Evolutionary conservation across 2,888 invertebrate species (phyloP), one percentile per base, ranked within the genome.

Genomic region (Gerris lacustris): DNA sequence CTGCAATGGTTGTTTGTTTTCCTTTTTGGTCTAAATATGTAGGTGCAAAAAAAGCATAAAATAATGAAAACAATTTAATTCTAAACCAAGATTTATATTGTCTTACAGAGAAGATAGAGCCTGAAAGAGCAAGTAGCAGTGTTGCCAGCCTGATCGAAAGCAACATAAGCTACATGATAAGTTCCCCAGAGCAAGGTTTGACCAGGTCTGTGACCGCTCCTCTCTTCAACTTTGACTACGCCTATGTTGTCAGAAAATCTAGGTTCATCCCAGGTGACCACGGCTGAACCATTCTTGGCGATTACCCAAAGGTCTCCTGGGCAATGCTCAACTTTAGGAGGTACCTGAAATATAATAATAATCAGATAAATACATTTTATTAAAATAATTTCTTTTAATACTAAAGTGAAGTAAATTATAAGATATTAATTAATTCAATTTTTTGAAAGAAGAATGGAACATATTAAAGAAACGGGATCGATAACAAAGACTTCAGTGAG

Each of bases 251-350:
- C 95, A 75, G 88, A 90, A 79, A 95, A 95, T 73, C 88, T 88
- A 0, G 95, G 95, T 76, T 93, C 92, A 78, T 95, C 94, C 95
- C 95, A 96, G 18, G 86, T 88, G 0, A 95, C 95, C 70, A 92
- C 85, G 0, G 94, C 90, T 0, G 94, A 93, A 69, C 94, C 94
- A 77, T 95, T 95, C 79, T 90, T 91, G 7, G 94, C 93, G 76
- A 94, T 92, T 1, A 96, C 91, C 93, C 95, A 96, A 69, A 96
- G 83, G 81, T 96, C 96, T 15, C 94, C 93, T 6, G 96, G 96
- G 77, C 96, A 96, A 77, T 93, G 90, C 74, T 93, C 92, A 0
- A 93, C 89, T 76, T 87, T 86, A 6, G 96, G 96, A 75, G 94
- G 86, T 76, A 89, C 86, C 81, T 84, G 72, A 69, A 71, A 31